These are phyloP conservation scores for Diorhabda sublineata DNA, from an alignment of 1,140 invertebrate species.

Conservation along the genomic window DNA sequence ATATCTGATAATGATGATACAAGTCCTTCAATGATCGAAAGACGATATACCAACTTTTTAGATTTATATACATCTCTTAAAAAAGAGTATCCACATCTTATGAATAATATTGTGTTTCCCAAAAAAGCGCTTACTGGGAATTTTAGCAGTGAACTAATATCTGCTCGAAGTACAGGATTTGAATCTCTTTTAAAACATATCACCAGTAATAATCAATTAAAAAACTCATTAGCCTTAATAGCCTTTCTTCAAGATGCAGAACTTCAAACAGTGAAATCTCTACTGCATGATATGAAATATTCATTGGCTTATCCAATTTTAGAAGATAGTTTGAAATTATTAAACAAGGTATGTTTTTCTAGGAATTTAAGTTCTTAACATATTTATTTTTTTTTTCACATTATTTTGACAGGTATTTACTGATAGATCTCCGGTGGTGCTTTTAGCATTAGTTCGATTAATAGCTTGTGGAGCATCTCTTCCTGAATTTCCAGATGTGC, in stretches of 20 bases:
- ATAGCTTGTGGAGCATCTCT: conserved; percentile 57
- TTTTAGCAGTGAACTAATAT: conserved; percentile 68
- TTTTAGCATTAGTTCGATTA: conserved; percentile 67
- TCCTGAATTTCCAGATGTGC: conserved; percentile 54
- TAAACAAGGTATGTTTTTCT: conserved; percentile 56
- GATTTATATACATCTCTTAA: conserved; percentile 61
- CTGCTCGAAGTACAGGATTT: conserved; percentile 65
- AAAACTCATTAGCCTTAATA: conserved; percentile 58
- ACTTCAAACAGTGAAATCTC: conserved; percentile 57
- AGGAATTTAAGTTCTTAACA: conserved; percentile 28
- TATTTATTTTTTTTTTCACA: background rate
- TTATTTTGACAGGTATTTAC: conserved; percentile 56
- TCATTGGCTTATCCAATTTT: conserved; percentile 60
- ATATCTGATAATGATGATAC: conserved; percentile 51
- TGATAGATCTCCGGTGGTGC: conserved; percentile 61
- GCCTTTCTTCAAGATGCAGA: conserved; percentile 67
- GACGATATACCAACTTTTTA: conserved; percentile 73
- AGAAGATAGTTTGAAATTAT: conserved; percentile 66
- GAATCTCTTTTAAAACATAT: conserved; percentile 62
- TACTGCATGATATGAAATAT: conserved; percentile 59
- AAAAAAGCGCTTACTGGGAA: conserved; percentile 72
- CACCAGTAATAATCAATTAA: conserved; percentile 54
- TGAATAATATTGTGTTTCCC: conserved; percentile 63
- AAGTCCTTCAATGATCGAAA: conserved; percentile 61
- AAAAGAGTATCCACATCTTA: conserved; percentile 56